Base-by-base conservation (phyloP, 1,140 invertebrate species). In the Mamestra configurata region DNA sequence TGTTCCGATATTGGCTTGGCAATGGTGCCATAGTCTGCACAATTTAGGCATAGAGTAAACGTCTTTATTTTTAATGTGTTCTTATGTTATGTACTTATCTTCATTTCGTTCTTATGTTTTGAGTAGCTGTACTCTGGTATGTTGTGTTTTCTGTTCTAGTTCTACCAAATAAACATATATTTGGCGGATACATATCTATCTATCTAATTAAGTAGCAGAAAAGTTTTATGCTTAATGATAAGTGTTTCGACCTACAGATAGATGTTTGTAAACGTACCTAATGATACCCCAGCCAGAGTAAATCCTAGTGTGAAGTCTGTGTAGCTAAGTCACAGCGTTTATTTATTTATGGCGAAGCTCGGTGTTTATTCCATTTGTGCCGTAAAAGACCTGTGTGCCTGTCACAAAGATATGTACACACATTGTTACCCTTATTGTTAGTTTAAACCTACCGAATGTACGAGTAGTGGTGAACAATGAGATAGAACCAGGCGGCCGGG, bases 391-490 rank as follows among this genome's bases (percentile, higher is more conserved):
- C 51, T 53, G 51, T 53, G 59, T 61, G 59, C 31, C 10, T 66
- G 61, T 43, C 61, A 11, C 61, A 66, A n/a, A 22, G 35, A 66
- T 24, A 43, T 40, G 37, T 66, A 43, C 18, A 43, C 35, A 66
- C 37, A 61, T 59, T 27, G 37, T 43, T 43, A 66, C 61, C 61
- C 61, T 13, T 7, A 66, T 31, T 22, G 35, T 43, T 43, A 20
- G 61, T 66, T 43, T 11, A 24, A 55, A 31, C 55, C 55, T 43
- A 66, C 61, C 35, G 37, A 66, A 66, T 18, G 59, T 43, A 46
- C n/a, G n/a, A n/a, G 57, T 40, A 43, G 35, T 64, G 20, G 61
- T 66, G 61, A 66, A 66, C 61, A 66, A 66, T 66, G 61, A 43
- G 43, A 66, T 66, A 64, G 35, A 37, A 66, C 61, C 57, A 31